Conservation (phyloP, 2,797 vertebrate genomes). For the Nannoperca australis region DNA sequence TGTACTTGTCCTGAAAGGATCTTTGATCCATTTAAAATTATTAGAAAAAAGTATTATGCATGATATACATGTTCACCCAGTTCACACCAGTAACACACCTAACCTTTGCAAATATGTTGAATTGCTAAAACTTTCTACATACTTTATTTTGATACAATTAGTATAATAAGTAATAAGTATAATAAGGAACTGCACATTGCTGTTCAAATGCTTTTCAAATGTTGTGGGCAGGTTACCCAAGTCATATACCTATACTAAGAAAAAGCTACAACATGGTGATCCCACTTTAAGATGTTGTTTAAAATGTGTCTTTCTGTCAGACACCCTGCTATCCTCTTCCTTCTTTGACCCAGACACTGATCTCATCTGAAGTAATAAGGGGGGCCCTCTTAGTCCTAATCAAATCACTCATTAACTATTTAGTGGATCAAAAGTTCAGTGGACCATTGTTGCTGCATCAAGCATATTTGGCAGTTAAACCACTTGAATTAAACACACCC, state of each 20-base stretch:
- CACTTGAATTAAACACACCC: constrained; percentile 47
- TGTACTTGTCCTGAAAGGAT: neutral
- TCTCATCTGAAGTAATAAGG: constrained; percentile 87
- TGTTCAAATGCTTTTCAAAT: constrained; percentile 1
- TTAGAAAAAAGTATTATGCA: neutral
- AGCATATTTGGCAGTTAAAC: constrained; percentile 65
- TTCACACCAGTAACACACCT: neutral
- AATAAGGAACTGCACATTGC: neutral
- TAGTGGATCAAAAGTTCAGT: constrained; percentile 94
- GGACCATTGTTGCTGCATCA: constrained; percentile 89
- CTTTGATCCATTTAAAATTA: neutral
- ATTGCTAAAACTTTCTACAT: neutral
- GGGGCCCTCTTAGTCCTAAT: constrained; percentile 87
- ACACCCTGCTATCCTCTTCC: constrained; percentile 66
- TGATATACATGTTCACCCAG: neutral
- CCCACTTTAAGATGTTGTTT: constrained; percentile 34
- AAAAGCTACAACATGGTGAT: neutral
- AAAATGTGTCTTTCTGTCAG: constrained; percentile 44
- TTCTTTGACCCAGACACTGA: constrained; percentile 87
- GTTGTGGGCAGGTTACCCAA: neutral
- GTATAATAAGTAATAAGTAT: neutral
- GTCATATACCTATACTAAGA: neutral
- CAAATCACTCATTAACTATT: constrained; percentile 97
- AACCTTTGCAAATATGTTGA: neutral
- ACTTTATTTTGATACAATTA: neutral